Evolutionary conservation across 2,113 vertebrate genomes (phyloP), one percentile per base, ranked within the genome.

Genomic region (Nansenia antarctica): DNA sequence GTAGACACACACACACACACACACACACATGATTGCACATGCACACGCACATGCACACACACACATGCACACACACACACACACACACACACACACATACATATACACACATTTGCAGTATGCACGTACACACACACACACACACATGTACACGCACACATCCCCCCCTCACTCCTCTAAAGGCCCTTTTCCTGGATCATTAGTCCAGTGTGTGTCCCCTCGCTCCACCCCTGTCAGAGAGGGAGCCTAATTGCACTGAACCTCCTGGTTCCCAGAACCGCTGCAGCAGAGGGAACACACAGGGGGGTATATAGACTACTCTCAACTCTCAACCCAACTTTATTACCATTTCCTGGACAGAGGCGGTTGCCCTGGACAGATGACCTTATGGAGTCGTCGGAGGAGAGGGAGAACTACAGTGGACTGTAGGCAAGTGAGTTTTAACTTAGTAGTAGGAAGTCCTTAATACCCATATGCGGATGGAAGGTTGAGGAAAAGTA

Each of bases 341-440:
- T 77, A 71, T 79, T 79, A 73, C 62, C 68, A 65, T 82, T 71
- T 79, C 57, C 78, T 69, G 63, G 72, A 76, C 76, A 67, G 73
- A 62, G 63, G 29, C 49, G 18, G 49, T 71, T 73, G 75, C 29
- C 67, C 76, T 61, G 55, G 60, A 68, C 65, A 69, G 20, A 76
- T 30, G 32, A 39, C 35, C 55, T n/a, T 60, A 32, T 54, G 42
- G 64, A 78, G 79, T 65, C 52, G 59, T 12, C 29, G 57, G 29
- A n/a, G 65, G 42, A 80, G 82, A 71, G 77, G 68, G 42, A 64
- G 62, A 53, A 27, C 45, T 42, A n/a, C n/a, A n/a, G n/a, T n/a
- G n/a, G n/a, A n/a, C n/a, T n/a, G n/a, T n/a, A n/a, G 34, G 59
- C 37, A 5, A 67, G 53, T 62, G 60, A 67, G 62, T 66, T 64